Base-by-base conservation (phyloP, 2,888 invertebrate genomes). In the Antheraea yamamai region DNA sequence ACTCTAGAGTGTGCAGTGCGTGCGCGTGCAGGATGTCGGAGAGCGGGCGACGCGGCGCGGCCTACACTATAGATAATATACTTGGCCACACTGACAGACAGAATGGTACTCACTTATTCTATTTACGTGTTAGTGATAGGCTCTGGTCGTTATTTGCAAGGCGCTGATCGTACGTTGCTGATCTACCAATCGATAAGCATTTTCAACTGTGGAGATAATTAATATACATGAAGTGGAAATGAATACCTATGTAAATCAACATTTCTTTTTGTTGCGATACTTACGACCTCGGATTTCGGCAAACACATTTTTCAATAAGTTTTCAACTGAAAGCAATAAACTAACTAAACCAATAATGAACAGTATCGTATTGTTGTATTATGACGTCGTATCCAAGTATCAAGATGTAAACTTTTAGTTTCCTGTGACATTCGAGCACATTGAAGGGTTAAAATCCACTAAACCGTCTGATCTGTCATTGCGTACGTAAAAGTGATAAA, bases 61-160 rank as follows among this genome's bases (percentile, higher is more conserved):
- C 91, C 23, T 94, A 94, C 80, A 93, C 93, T 47, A 94, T 94
- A 76, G 94, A 94, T 84, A 92, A 90, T 79, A 94, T 94, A 77
- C 87, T 94, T 3, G 94, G 94, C 81, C 88, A 87, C 73, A 88
- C 90, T 16, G 64, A 66, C 64, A 66, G 64, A 66, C 64, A 66
- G 16, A 26, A 66, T 6, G 64, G 64, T 66, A 66, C 30, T 23
- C 23, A 23, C 23, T 12, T 26, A 30, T 14, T 26, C n/a, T 61
- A n/a, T 61, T 4, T 66, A 14, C n/a, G 2, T 16, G 26, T 66
- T 66, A 30, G 16, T 66, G 0, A 66, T 30, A 30, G 30, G 30
- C 4, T 66, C 18, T 23, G 10, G 12, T 61, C 10, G 30, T 30
- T 26, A 4, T 14, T 12, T 26, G 58, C n/a, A 61, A 23, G 23